These are phyloP conservation scores for Nannobrachium achirus DNA, from an alignment of 2,113 vertebrate species.

Conservation along the genomic window DNA sequence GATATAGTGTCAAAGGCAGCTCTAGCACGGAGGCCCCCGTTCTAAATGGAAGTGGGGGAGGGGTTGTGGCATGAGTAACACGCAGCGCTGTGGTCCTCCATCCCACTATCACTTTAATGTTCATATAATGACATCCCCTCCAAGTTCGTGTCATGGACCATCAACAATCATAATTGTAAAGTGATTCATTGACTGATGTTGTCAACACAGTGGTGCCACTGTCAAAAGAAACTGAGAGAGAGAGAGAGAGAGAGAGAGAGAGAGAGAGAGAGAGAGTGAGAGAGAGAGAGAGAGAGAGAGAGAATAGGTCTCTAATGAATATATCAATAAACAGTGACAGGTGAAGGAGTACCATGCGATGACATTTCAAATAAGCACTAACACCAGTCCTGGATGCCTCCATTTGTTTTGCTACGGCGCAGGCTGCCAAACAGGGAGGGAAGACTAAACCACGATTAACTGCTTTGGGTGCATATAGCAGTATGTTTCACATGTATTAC, in stretches of 20 bases:
- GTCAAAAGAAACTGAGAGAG: slow-evolving; percentile 83
- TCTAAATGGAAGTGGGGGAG: slow-evolving; percentile 24
- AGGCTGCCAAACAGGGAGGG: slow-evolving; percentile 42
- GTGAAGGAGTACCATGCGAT: slow-evolving; percentile 78
- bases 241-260: neutral
- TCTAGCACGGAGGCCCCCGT: too few relatives aligned
- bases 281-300: slow-evolving; percentile 58
- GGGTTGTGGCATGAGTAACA: slow-evolving; percentile 26
- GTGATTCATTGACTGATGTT: slow-evolving; percentile 86
- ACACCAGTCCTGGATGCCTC: slow-evolving; percentile 70
- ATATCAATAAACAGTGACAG: slow-evolving; percentile 87
- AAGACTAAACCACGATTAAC: slow-evolving; percentile 51
- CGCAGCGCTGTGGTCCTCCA: slow-evolving; percentile 58
- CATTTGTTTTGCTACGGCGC: slow-evolving; percentile 72
- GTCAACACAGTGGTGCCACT: slow-evolving; percentile 75
- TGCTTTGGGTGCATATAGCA: slow-evolving; percentile 18
- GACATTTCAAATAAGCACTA: slow-evolving; percentile 80
- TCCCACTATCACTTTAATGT: slow-evolving; percentile 85
- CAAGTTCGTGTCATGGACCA: slow-evolving; percentile 85
- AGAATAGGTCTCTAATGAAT: slow-evolving; percentile 83
- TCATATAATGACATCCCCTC: slow-evolving; percentile 83
- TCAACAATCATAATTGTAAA: slow-evolving; percentile 89
- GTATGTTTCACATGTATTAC: too few relatives aligned
- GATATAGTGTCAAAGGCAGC: too few relatives aligned
- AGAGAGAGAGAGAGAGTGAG: slow-evolving; percentile 14